Evolutionary conservation across 2,113 vertebrate genomes (phyloP).

Genomic region (Corythornis vintsioides): DNA sequence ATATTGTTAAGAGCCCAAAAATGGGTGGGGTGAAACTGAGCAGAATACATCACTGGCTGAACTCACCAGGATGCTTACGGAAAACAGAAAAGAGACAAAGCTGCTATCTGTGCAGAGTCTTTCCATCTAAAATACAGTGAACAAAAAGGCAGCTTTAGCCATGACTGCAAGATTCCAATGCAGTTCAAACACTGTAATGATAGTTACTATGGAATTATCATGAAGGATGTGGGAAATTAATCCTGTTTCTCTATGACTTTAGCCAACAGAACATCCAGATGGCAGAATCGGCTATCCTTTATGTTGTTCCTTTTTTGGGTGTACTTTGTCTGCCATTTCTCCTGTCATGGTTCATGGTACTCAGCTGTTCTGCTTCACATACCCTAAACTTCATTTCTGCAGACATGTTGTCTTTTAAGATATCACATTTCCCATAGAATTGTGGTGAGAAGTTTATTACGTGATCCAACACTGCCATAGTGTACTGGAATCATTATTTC

Average conservation of each 20-base stretch:
- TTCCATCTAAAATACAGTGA: neutral
- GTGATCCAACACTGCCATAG: neutral
- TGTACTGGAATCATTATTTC: neutral
- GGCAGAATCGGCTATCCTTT: neutral
- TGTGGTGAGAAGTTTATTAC: neutral
- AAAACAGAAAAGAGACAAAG: neutral
- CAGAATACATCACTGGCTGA: neutral
- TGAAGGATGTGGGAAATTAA: neutral
- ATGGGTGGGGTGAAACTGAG: neutral
- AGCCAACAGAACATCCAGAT: neutral
- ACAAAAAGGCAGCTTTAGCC: neutral
- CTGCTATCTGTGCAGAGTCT: neutral
- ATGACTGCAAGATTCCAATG: accelerated
- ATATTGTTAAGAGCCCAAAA: neutral
- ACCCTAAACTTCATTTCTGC: neutral
- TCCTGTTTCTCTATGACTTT: neutral
- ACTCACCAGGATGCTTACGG: neutral
- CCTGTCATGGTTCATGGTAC: neutral
- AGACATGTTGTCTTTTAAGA: neutral
- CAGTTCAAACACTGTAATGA: neutral
- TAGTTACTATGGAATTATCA: neutral
- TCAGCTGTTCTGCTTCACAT: neutral
- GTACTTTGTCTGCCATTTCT: neutral
- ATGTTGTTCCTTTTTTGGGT: neutral
- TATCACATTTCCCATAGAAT: neutral